phyloP scores from a whole-genome alignment of 2,888 invertebrate species.

The Gastracanthus pulcherrimus region DNA sequence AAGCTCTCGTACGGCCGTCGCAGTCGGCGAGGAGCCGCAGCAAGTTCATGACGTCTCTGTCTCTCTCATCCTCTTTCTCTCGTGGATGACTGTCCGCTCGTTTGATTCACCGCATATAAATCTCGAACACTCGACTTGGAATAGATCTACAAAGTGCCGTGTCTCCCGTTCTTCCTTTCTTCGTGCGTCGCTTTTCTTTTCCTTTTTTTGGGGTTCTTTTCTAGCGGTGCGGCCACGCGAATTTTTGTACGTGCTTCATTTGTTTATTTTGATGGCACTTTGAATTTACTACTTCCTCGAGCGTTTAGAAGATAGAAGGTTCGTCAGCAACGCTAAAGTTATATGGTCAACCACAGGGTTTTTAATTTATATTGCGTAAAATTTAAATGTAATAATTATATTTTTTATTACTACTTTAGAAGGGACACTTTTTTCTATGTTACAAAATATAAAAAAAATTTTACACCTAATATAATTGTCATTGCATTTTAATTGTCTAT shows the following conservation, averaged over 20 bases:
- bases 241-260: background rate
- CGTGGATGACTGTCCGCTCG: constrained; percentile 43
- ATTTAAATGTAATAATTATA: no score
- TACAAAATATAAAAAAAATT: no score
- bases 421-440: no score
- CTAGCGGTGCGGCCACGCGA: background rate
- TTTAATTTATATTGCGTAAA: no score
- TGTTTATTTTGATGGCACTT: constrained; percentile 29
- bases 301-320: background rate
- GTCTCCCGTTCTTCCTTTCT: constrained; percentile 29
- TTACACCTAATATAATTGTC: no score
- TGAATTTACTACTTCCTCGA: constrained; percentile 40
- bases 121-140: constrained; percentile 63
- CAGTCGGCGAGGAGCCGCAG: constrained; percentile 25
- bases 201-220: background rate
- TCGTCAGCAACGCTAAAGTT: no score
- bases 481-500: no score
- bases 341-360: no score
- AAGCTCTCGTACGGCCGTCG: constrained; percentile 49
- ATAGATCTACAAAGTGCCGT: constrained; percentile 47
- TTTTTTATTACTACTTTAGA: no score
- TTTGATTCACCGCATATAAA: constrained; percentile 71
- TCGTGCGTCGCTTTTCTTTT: constrained; percentile 20
- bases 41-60: no score
- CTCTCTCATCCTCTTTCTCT: no score